phyloP scores from a whole-genome alignment of 92 coral and sea anemone genomes.

The Isaurus tuberculatus region DNA sequence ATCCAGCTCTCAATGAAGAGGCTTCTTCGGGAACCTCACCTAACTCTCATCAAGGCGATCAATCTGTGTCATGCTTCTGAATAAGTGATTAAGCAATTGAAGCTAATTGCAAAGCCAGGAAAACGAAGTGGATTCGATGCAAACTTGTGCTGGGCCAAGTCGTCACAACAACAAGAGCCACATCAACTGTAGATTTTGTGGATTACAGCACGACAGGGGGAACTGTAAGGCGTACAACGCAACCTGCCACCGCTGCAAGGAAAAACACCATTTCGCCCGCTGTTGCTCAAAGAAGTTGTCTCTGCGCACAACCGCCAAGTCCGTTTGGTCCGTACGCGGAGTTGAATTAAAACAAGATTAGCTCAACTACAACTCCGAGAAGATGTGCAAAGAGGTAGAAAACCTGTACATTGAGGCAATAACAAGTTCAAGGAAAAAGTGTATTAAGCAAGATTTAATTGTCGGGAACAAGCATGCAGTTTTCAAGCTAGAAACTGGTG shows the following conservation, averaged over 20 bases:
- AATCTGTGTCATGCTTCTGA: too few species aligned
- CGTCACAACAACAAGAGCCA: slow-evolving; percentile 11
- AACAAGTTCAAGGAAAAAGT: slow-evolving; percentile 15
- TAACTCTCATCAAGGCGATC: slow-evolving; percentile 55
- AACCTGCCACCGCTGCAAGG: slow-evolving; percentile 50
- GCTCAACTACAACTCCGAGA: slow-evolving; percentile 1
- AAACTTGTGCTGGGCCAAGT: background rate
- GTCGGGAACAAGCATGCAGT: slow-evolving; percentile 8
- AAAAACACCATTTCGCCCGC: slow-evolving; percentile 55
- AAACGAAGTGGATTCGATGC: slow-evolving; percentile 18
- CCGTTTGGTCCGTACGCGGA: slow-evolving; percentile 10
- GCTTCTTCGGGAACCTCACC: slow-evolving; percentile 55
- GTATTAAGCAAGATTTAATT: slow-evolving; percentile 3
- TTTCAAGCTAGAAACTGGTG: too few species aligned
- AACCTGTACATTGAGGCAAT: slow-evolving; percentile 3
- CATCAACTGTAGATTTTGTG: slow-evolving; percentile 64
- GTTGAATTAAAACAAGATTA: background rate
- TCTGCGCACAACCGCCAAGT: slow-evolving; percentile 5
- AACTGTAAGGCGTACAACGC: slow-evolving; percentile 41
- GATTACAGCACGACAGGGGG: slow-evolving; percentile 27
- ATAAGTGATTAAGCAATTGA: too few species aligned
- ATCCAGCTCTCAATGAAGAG: slow-evolving; percentile 55
- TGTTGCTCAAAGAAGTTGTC: slow-evolving; percentile 44
- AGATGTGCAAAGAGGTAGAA: slow-evolving; percentile 11
- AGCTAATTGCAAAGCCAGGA: slow-evolving; percentile 40